Base-by-base conservation (phyloP, 2,888 invertebrate species). In the Ischnura elegans region DNA sequence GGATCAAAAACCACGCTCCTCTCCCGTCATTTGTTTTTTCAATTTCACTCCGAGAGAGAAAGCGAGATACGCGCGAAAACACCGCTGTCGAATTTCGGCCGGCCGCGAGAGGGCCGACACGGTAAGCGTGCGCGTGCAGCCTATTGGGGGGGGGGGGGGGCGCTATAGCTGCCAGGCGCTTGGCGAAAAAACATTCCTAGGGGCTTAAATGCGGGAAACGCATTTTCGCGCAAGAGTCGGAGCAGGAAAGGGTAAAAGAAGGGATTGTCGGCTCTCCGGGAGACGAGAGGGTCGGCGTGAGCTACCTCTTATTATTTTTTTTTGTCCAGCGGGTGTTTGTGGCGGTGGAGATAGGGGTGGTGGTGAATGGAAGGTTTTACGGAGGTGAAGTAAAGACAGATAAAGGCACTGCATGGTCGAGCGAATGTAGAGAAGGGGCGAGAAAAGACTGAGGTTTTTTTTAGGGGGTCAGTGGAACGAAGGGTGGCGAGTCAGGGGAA, bases 381-480 rank as follows among this genome's bases (percentile, higher is more conserved):
- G 66, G 29, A 25, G 76, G 76, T 36, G 76, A 76, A 36, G 76
- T 76, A 10, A 76, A 76, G 76, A 76, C 29, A 36, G 76, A 76
- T 76, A 36, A 76, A 76, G 29, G 29, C 36, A 25, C 29, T 61
- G 61, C 6, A 19, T 51, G 51, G 8, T 51, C 19, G 51, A 51
- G 19, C 51, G 51, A 19, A 2, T 8, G 66, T n/a, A 21, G 76
- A 36, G 76, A 76, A 51, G 51, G 13, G 36, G 76, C 29, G 76
- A 76, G 76, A 29, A 25, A 76, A 76, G 76, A 76, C 76, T 29
- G 66, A 29, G 66, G 66, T 66, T 6, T 16, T 66, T 66, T 66
- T 61, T 61, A 25, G 25, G 76, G 76, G 76, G 76, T 76, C 76
- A 76, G 76, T 76, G 36, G 76, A 36, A 76, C 76, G 76, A 76